Conservation (phyloP, 2,888 invertebrate species). For the Gastracanthus pulcherrimus region DNA sequence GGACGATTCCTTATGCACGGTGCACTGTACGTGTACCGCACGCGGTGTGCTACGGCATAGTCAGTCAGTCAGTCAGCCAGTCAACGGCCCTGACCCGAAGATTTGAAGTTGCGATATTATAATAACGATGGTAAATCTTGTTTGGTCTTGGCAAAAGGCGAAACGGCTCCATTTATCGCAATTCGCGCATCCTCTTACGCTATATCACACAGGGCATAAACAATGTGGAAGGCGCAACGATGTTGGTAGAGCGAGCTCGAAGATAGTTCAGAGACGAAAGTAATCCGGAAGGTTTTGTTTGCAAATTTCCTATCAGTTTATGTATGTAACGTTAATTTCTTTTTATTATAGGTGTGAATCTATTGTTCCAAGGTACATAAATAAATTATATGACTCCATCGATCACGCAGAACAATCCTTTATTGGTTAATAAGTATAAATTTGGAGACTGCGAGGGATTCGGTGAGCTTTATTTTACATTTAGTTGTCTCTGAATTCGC, state of each 20-base stretch:
- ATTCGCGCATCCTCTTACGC: slow-evolving; percentile 16
- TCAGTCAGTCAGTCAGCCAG: not conserved
- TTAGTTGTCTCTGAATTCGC: too few relatives aligned
- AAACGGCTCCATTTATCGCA: slow-evolving; percentile 25
- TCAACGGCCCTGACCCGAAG: slow-evolving; percentile 26
- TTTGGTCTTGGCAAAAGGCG: slow-evolving; percentile 1
- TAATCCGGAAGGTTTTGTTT: not conserved
- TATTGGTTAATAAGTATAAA: too few relatives aligned
- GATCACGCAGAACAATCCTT: too few relatives aligned
- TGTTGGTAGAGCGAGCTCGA: not conserved
- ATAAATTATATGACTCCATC: too few relatives aligned
- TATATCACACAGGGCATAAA: not conserved
- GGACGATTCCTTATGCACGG: too few relatives aligned
- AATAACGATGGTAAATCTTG: slow-evolving; percentile 26
- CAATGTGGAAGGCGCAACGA: not conserved
- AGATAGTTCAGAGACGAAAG: not conserved
- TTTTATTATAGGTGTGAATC: too few relatives aligned
- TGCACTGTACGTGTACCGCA: not conserved
- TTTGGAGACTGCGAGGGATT: too few relatives aligned
- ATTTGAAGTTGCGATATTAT: slow-evolving; percentile 29
- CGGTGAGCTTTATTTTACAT: too few relatives aligned
- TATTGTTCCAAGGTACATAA: too few relatives aligned
- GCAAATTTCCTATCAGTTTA: not conserved
- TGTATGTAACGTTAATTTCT: too few relatives aligned
- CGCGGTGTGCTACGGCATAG: not conserved